Evolutionary conservation across 92 coral and sea anemone genomes (phyloP), one percentile per base, ranked within the genome.

Genomic region (Plumapathes pennacea): DNA sequence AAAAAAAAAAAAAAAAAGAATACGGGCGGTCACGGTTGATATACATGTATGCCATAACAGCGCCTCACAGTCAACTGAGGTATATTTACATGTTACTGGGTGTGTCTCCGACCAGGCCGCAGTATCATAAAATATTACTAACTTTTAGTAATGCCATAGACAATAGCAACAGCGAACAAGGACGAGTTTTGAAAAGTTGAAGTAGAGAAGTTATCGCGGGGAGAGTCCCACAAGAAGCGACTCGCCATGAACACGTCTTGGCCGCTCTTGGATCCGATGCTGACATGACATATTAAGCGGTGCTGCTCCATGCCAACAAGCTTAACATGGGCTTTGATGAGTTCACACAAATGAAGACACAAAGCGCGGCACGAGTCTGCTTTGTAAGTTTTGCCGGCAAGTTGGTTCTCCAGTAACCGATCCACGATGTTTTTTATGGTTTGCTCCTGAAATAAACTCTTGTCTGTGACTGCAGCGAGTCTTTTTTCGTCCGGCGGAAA

Each of bases 151-250:
- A 94, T 82, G 2, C 96, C 99, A 53, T 76, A 89, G 26, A 89
- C 84, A 4, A 83, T 77, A 10, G 99, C 99, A 47, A 94, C 96
- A 20, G 96, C 99, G 57, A 94, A 94, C 29, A 94, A 54, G 2
- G 96, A 83, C 22, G 74, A 57, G 44, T 94, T 94, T 55, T 84
- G 85, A 71, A 64, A 94, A 23, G 72, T 71, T 14, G 96, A 63
- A 3, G 96, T 77, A 10, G 90, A 82, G 36, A 89, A 94, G 61
- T 87, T 85, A 40, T 94, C 99, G 29, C 39, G 66, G 21, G 48
- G 38, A 32, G 83, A 84, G 38, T 94, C 80, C 99, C 99, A 94
- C 5, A 94, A 71, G 50, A 86, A 94, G 15, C 96, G 89, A 46
- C 99, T 94, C 5, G 96, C 96, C 69, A 88, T 77, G 25, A 88